Evolutionary conservation across 1,140 invertebrate species (phyloP).

Genomic region (Lasaia peninsularis): DNA sequence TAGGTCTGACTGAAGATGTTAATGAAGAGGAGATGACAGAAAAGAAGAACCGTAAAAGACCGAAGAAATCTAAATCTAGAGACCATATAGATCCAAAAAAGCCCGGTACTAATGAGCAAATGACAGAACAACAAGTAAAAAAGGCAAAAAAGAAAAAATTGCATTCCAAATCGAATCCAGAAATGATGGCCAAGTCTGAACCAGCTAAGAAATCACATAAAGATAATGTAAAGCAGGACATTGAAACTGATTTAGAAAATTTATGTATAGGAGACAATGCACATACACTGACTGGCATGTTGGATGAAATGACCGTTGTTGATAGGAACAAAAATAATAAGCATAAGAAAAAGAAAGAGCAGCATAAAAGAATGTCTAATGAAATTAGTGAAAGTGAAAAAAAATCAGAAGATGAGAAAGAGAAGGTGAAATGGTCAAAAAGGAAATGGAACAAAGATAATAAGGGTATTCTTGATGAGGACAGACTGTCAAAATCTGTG

Average conservation of each 20-base stretch:
- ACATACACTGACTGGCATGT: slow-evolving; percentile 48
- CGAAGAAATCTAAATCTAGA: slow-evolving; percentile 17
- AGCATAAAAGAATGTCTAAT: slow-evolving; percentile 4
- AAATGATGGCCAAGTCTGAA: slow-evolving; percentile 27
- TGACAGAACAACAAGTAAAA: slow-evolving; percentile 29
- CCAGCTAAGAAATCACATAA: slow-evolving; percentile 34
- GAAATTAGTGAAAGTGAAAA: slow-evolving; percentile 18
- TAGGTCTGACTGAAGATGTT: not conserved
- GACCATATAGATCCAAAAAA: slow-evolving; percentile 17
- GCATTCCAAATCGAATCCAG: slow-evolving; percentile 23
- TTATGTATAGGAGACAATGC: slow-evolving; percentile 60
- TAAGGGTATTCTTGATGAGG: slow-evolving; percentile 32
- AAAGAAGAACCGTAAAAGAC: slow-evolving; percentile 17
- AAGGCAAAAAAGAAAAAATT: slow-evolving; percentile 48
- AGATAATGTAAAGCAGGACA: slow-evolving; percentile 45
- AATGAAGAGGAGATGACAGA: slow-evolving; percentile 5
- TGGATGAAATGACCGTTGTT: slow-evolving; percentile 59
- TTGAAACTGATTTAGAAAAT: slow-evolving; percentile 55
- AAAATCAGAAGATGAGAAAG: slow-evolving; percentile 34
- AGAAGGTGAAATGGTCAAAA: slow-evolving; percentile 58
- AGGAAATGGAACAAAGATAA: slow-evolving; percentile 58
- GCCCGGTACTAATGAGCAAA: slow-evolving; percentile 20
- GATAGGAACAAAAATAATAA: slow-evolving; percentile 48
- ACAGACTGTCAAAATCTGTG: slow-evolving; percentile 30
- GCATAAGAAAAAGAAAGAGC: slow-evolving; percentile 30